Evolutionary conservation across 2,113 vertebrate species (phyloP), one percentile per base, ranked within the genome.

Genomic region (Ceuthmochares aereus): DNA sequence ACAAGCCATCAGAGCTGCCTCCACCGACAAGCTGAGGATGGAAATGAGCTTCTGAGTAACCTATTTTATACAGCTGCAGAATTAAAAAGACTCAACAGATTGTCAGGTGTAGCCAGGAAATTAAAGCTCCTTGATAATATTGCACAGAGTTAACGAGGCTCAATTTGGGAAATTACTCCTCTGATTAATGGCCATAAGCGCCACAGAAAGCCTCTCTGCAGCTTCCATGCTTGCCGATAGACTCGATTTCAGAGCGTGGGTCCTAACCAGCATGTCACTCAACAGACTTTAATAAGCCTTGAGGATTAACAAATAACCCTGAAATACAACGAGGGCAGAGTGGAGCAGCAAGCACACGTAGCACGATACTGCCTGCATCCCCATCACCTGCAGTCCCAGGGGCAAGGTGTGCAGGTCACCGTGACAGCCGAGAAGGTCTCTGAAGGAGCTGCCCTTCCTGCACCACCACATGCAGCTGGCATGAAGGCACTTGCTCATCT

Each of bases 101-200:
- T 42, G 30, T 10, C 82, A 90, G 73, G 67, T 42, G 75, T 25
- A 27, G 69, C 45, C 82, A 86, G 92, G 75, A 78, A n/a, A 94
- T 79, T 10, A 74, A 89, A 80, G 32, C 70, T 82, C 84, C 80
- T 36, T 1, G 30, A 42, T 37, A 80, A 69, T 29, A 59, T 16
- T 4, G 23, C 47, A 20, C 1, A 9, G 52, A 87, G 66, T 4
- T 84, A 84, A 51, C 1, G 2, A 77, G 79, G 59, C 22, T 84
- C 64, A 12, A 29, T 19, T 30, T 64, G 83, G 77, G 88, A 79
- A 87, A 63, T 20, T 63, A 59, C 47, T 77, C 69, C 77, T 43
- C 64, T 82, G 86, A 74, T 77, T 68, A 85, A 90, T 1, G 60
- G 74, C 91, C 59, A 2, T 2, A 7, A 11, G 32, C 37, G 54